phyloP scores from a whole-genome alignment of 2,113 vertebrate species.

The Microtus montanus region DNA sequence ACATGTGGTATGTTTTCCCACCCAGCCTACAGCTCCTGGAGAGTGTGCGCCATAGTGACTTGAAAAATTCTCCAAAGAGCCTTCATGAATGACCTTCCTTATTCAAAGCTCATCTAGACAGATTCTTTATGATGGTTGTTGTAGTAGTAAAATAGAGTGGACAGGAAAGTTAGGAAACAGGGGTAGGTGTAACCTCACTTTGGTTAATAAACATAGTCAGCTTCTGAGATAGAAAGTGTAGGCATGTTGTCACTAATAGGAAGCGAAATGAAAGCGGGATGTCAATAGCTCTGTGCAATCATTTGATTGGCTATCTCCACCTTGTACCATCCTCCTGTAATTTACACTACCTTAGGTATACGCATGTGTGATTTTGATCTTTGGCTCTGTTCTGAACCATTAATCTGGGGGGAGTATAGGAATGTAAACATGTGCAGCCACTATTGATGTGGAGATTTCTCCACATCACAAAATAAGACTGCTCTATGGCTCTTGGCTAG shows the following conservation, averaged over 20 bases:
- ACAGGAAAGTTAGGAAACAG: not conserved
- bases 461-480: too few relatives aligned
- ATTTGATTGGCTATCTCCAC: too few relatives aligned
- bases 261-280: not conserved
- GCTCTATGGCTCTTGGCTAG: not conserved
- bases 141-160: not conserved
- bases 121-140: not conserved
- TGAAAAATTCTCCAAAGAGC: not conserved
- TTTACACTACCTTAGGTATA: not conserved
- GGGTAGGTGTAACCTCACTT: not conserved
- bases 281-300: not conserved
- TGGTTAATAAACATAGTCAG: not conserved
- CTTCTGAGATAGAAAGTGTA: not conserved
- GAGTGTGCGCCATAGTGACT: not conserved
- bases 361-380: too few relatives aligned
- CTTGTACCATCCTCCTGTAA: not conserved
- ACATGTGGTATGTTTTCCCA: not conserved
- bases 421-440: not conserved
- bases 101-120: not conserved
- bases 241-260: not conserved
- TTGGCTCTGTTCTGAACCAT: not conserved
- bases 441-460: not conserved
- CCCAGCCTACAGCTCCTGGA: not conserved
- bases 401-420: not conserved
- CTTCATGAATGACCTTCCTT: not conserved